Evolutionary conservation across 2,888 invertebrate species (phyloP).

Genomic region (Ditylenchus weischeri): DNA sequence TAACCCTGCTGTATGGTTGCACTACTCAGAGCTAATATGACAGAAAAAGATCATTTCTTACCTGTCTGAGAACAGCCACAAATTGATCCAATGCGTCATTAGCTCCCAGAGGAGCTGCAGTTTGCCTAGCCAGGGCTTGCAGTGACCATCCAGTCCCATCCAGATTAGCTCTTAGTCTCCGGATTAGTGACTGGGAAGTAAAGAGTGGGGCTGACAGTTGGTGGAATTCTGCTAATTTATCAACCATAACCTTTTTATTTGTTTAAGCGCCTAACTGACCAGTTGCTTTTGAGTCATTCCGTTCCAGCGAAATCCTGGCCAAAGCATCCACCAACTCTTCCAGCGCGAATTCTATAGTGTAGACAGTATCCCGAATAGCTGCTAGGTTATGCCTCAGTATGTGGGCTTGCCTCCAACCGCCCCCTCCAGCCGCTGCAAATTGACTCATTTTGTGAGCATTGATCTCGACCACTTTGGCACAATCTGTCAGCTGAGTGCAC

Average conservation of each 20-base stretch:
- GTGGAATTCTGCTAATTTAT: slow-evolving; percentile 20
- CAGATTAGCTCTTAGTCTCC: slow-evolving; percentile 72
- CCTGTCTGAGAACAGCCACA: slow-evolving; percentile 78
- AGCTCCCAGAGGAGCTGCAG: slow-evolving; percentile 60
- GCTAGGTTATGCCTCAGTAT: slow-evolving; percentile 75
- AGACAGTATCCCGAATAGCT: slow-evolving; percentile 78
- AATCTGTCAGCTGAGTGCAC: slow-evolving; percentile 36
- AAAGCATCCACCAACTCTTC: slow-evolving; percentile 43
- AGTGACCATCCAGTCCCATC: slow-evolving; percentile 76
- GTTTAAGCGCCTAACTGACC: slow-evolving; percentile 22
- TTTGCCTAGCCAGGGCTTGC: slow-evolving; percentile 65
- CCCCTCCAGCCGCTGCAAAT: slow-evolving; percentile 62
- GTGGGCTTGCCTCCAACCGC: slow-evolving; percentile 75
- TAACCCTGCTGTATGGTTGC: too few relatives aligned
- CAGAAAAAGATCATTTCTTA: slow-evolving; percentile 58
- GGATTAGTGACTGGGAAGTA: slow-evolving; percentile 30
- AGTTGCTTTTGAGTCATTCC: slow-evolving; percentile 30
- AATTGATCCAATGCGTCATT: slow-evolving; percentile 74
- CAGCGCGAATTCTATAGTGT: slow-evolving; percentile 67
- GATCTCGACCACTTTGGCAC: slow-evolving; percentile 36
- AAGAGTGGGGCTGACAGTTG: slow-evolving; percentile 17
- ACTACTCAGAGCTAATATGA: too few relatives aligned
- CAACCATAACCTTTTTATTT: not conserved
- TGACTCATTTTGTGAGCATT: slow-evolving; percentile 36
- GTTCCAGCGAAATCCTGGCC: slow-evolving; percentile 40